Evolutionary conservation across 2,797 vertebrate species (phyloP).

Genomic region (Champsocephalus esox): DNA sequence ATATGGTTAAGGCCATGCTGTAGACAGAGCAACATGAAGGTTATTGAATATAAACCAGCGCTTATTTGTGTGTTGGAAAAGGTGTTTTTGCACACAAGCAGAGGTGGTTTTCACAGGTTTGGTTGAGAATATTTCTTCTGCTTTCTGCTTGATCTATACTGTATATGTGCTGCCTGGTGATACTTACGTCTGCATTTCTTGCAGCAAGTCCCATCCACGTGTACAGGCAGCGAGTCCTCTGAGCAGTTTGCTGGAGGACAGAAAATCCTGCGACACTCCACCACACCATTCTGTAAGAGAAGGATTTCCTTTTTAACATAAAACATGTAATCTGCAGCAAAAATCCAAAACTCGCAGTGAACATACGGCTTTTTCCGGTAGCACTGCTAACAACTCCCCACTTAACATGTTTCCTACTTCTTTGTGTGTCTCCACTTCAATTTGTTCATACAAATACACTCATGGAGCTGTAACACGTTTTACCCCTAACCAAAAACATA

Average conservation of each 20-base stretch:
- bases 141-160: not conserved
- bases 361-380: not conserved
- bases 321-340: slow-evolving; percentile 5
- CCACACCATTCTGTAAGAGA: slow-evolving; percentile 85
- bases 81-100: not conserved
- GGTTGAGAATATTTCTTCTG: not conserved
- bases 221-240: slow-evolving; percentile 89
- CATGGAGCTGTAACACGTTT: not conserved
- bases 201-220: slow-evolving; percentile 89
- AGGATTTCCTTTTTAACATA: not conserved
- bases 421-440: slow-evolving; percentile 8
- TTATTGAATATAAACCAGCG: not conserved
- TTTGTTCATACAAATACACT: not conserved
- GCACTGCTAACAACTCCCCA: slow-evolving; percentile 1
- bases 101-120: not conserved
- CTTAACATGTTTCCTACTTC: not conserved
- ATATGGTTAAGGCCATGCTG: not conserved
- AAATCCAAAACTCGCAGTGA: not conserved
- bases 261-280: slow-evolving; percentile 92
- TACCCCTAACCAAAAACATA: not conserved
- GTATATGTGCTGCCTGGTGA: not conserved
- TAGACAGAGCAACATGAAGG: not conserved
- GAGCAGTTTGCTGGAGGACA: slow-evolving; percentile 91
- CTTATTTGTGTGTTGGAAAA: not conserved
- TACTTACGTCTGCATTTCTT: slow-evolving; percentile 93